These are phyloP conservation scores for Bombus terrestris DNA, from an alignment of 1,140 invertebrate genomes.

Conservation along the genomic window DNA sequence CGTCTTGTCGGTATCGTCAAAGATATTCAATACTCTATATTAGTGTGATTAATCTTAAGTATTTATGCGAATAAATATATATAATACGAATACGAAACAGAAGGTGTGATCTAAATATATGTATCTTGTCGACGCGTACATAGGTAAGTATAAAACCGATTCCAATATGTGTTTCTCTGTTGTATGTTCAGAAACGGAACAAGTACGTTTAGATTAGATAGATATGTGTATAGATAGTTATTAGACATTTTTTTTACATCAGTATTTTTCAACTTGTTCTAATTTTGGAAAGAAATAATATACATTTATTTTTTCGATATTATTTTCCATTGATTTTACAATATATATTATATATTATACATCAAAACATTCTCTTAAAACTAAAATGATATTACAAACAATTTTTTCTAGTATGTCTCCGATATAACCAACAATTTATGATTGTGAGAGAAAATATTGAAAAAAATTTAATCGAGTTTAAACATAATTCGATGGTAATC, in stretches of 20 bases:
- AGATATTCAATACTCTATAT: neutral
- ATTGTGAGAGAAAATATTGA: too few relatives aligned
- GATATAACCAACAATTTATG: too few relatives aligned
- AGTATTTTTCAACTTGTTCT: conserved; percentile 20
- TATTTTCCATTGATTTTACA: too few relatives aligned
- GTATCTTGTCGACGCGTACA: conserved; percentile 12
- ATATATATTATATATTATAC: too few relatives aligned
- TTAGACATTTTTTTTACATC: conserved; percentile 41
- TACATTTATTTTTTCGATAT: too few relatives aligned
- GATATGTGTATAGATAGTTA: conserved; percentile 48
- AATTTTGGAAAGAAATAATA: too few relatives aligned
- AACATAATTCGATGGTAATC: too few relatives aligned
- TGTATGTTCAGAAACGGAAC: conserved; percentile 24
- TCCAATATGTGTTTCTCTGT: conserved; percentile 51
- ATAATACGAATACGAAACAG: neutral
- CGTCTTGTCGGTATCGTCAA: neutral
- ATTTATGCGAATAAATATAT: neutral
- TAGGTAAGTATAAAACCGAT: conserved; percentile 66
- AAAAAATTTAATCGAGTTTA: too few relatives aligned
- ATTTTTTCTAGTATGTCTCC: too few relatives aligned
- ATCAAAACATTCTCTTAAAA: too few relatives aligned
- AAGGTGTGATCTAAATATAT: conserved; percentile 54
- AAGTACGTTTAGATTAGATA: conserved; percentile 56
- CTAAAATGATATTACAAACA: too few relatives aligned
- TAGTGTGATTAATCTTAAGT: conserved; percentile 14